Percentiles rank a stretch among this genome's conserved stretches.
Evolutionary conservation across 2,888 invertebrate species (phyloP).

Genomic region (Aproaerema taeniolella): DNA sequence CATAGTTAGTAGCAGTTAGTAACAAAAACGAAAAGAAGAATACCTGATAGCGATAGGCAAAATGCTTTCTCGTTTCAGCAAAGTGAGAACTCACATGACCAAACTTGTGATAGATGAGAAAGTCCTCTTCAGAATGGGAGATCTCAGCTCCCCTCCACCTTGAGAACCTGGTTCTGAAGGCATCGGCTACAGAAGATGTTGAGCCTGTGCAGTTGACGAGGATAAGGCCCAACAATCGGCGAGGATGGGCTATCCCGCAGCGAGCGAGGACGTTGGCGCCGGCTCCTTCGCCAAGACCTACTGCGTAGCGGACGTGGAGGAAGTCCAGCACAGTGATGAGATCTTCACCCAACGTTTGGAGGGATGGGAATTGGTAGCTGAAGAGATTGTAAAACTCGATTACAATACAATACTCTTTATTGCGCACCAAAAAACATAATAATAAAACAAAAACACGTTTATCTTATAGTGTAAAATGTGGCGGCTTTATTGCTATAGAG

Average conservation of each 20-base stretch:
- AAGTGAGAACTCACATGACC: constrained; percentile 89
- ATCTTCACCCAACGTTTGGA: constrained; percentile 89
- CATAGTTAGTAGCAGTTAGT: constrained; percentile 39
- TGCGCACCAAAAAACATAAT: too few relatives aligned
- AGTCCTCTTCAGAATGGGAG: constrained; percentile 91
- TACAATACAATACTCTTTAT: too few relatives aligned
- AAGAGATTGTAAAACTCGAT: constrained; percentile 6
- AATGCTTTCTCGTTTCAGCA: too few relatives aligned
- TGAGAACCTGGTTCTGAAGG: constrained; percentile 90
- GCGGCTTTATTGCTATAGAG: too few relatives aligned
- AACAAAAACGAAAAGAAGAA: constrained; percentile 39
- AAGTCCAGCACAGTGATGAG: constrained; percentile 88
- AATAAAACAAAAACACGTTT: too few relatives aligned
- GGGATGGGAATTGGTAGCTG: constrained; percentile 88
- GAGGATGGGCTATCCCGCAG: constrained; percentile 89
- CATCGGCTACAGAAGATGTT: constrained; percentile 90
- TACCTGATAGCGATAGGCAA: constrained; percentile 61
- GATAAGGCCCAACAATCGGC: constrained; percentile 86
- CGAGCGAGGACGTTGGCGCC: constrained; percentile 92
- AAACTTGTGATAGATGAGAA: constrained; percentile 92
- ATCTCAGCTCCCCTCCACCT: constrained; percentile 90
- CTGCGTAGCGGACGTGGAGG: constrained; percentile 88
- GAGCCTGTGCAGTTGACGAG: constrained; percentile 93
- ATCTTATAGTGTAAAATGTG: too few relatives aligned
- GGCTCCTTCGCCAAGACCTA: constrained; percentile 92